Percentiles rank a stretch among this genome's conserved stretches.
These are phyloP conservation scores for Euzophera pinguis DNA, from an alignment of 2,888 invertebrate genomes.

Conservation along the genomic window DNA sequence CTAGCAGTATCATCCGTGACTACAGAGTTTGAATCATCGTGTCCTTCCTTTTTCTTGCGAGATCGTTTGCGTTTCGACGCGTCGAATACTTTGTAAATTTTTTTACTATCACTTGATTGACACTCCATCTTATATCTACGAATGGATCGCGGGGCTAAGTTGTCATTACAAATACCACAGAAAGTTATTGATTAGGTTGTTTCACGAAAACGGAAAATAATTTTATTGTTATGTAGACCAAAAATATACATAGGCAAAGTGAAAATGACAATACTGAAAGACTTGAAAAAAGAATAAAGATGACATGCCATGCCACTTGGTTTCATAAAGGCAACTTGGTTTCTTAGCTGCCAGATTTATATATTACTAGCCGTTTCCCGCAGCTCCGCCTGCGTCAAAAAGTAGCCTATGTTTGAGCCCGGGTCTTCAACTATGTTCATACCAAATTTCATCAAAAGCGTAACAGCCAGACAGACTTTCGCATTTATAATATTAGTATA, in stretches of 20 bases:
- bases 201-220: slow-evolving; percentile 18
- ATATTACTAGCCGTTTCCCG: too few relatives aligned
- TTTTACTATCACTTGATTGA: slow-evolving; percentile 66
- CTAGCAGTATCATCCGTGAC: slow-evolving; percentile 55
- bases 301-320: background rate
- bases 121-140: slow-evolving; percentile 59
- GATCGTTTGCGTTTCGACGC: slow-evolving; percentile 52
- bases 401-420: too few relatives aligned
- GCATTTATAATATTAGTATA: too few relatives aligned
- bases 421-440: too few relatives aligned
- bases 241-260: slow-evolving; percentile 44
- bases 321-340: background rate
- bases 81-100: slow-evolving; percentile 66
- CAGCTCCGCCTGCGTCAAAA: too few relatives aligned
- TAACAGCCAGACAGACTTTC: too few relatives aligned
- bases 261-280: slow-evolving; percentile 40
- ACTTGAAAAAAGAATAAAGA: slow-evolving; percentile 56
- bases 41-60: slow-evolving; percentile 47
- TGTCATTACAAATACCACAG: slow-evolving; percentile 27
- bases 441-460: too few relatives aligned
- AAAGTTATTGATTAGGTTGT: slow-evolving; percentile 19
- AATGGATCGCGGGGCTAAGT: slow-evolving; percentile 48
- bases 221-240: slow-evolving; percentile 41
- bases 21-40: slow-evolving; percentile 51
- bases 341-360: slow-evolving; percentile 29